Percentiles rank a stretch among this genome's conserved stretches.
Conservation (phyloP, 2,888 invertebrate species). For the Lamellibrachia satsuma region DNA sequence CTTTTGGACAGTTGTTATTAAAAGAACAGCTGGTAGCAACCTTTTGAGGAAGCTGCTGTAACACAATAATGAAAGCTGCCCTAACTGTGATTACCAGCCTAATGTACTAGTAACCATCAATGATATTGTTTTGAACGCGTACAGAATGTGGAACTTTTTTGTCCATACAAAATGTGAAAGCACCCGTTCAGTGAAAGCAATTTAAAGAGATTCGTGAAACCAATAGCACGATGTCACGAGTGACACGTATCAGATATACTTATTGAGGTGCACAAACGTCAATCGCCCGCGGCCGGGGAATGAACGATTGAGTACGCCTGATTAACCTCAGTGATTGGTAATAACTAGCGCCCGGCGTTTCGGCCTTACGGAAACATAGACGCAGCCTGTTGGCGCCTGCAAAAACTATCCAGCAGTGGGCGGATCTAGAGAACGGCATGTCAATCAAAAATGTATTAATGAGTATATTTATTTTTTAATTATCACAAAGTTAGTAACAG, state of each 20-base stretch:
- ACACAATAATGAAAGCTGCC: background rate
- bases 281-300: background rate
- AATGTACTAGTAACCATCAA: background rate
- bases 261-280: background rate
- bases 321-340: background rate
- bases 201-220: background rate
- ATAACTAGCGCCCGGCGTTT: background rate
- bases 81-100: background rate
- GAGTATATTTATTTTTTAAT: background rate
- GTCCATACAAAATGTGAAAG: background rate
- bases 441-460: background rate
- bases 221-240: too few relatives aligned
- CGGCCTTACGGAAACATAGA: background rate
- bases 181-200: background rate
- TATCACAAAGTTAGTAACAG: background rate
- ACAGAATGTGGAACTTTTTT: background rate
- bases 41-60: background rate
- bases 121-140: background rate
- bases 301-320: conserved; percentile 13
- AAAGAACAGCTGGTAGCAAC: background rate
- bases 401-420: background rate
- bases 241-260: background rate
- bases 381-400: background rate
- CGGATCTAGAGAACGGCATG: background rate
- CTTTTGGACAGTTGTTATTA: background rate